Conservation (phyloP, 1,140 invertebrate species). For the Atta texana region DNA sequence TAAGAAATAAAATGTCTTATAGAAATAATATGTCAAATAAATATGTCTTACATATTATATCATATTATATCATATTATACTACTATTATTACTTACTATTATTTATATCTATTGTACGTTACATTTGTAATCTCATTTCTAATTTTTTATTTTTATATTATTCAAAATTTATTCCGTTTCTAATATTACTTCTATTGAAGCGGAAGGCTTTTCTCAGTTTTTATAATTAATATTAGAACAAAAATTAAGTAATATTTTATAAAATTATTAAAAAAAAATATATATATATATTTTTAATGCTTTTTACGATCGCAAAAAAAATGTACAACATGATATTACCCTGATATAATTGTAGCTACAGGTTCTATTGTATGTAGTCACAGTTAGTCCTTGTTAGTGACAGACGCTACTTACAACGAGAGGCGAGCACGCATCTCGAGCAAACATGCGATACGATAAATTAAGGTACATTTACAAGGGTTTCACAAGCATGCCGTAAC, state of each 20-base stretch:
- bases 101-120: no score
- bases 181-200: no score
- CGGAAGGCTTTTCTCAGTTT: no score
- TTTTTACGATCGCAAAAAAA: background rate
- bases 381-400: conserved; percentile 83
- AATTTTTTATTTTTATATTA: no score
- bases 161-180: no score
- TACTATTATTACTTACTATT: no score
- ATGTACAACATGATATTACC: conserved; percentile 1
- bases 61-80: no score
- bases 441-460: conserved; percentile 80
- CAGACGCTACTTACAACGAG: conserved; percentile 84
- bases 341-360: conserved; percentile 37
- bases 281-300: background rate
- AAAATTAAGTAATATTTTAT: background rate
- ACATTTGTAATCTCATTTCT: no score
- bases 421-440: conserved; percentile 78
- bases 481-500: conserved; percentile 68
- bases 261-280: background rate
- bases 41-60: no score
- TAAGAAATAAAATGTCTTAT: no score
- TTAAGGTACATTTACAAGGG: conserved; percentile 67
- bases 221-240: background rate
- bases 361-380: conserved; percentile 3
- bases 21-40: no score